These are phyloP conservation scores for Hirudinaria manillensis DNA, from an alignment of 2,888 invertebrate species.

Conservation along the genomic window DNA sequence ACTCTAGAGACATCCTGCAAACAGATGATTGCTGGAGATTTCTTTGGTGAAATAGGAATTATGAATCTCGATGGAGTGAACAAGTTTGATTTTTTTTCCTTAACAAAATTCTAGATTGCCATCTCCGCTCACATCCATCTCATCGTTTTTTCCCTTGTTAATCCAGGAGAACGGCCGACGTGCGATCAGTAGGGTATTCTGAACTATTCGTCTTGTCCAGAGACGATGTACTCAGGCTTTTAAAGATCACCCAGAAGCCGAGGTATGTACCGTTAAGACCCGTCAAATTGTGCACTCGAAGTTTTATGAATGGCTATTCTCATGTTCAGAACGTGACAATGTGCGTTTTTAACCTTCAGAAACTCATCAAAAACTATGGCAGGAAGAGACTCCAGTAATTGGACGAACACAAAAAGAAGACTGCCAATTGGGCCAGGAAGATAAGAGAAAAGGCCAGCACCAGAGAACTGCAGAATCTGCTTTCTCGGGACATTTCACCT, in stretches of 20 bases:
- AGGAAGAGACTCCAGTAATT: conserved; percentile 39
- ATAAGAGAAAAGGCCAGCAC: neutral
- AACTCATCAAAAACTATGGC: conserved; percentile 40
- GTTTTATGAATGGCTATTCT: neutral
- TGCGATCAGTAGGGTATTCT: conserved; percentile 88
- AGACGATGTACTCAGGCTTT: conserved; percentile 89
- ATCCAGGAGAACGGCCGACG: conserved; percentile 83
- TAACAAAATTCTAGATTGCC: neutral
- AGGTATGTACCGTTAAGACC: no score
- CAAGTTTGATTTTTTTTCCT: conserved; percentile 62
- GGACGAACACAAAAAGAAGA: conserved; percentile 37
- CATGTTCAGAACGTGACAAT: neutral
- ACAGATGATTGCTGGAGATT: conserved; percentile 93
- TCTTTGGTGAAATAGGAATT: conserved; percentile 95
- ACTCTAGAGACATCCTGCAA: conserved; percentile 84
- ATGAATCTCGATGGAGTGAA: conserved; percentile 85
- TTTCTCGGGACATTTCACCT: neutral
- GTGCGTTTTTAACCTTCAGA: conserved; percentile 30
- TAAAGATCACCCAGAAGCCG: conserved; percentile 94
- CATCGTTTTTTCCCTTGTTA: neutral
- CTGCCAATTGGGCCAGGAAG: neutral
- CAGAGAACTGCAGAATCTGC: neutral
- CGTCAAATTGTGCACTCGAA: no score
- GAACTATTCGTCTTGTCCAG: conserved; percentile 87
- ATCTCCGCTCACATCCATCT: neutral